Evolutionary conservation across 2,113 vertebrate species (phyloP).

Genomic region (Silurus asotus): DNA sequence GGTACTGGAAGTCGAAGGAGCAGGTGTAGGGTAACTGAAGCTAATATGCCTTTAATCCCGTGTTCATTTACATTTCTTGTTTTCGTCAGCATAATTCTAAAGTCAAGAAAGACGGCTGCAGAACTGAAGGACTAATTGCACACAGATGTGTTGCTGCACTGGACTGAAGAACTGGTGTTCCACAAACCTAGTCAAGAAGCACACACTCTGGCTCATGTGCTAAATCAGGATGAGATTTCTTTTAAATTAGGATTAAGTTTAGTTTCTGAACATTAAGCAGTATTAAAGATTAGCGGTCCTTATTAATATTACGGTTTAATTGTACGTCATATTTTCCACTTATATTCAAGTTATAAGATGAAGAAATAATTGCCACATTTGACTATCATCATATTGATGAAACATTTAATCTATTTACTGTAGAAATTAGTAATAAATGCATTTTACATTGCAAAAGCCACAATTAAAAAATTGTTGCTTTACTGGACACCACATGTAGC

Average conservation of each 20-base stretch:
- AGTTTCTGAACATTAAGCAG: not conserved
- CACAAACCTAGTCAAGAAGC: constrained; percentile 16
- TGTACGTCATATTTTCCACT: not conserved
- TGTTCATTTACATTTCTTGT: constrained; percentile 60
- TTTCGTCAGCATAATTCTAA: constrained; percentile 57
- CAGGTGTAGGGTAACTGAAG: constrained; percentile 55
- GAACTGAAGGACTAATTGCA: constrained; percentile 59
- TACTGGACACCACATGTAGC: not conserved
- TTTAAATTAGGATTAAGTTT: not conserved
- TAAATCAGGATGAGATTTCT: not conserved
- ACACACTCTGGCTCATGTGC: not conserved
- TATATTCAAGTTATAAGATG: not conserved
- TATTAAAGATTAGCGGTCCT: not conserved
- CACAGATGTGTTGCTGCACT: constrained; percentile 59
- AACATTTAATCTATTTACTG: not conserved
- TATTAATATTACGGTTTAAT: not conserved
- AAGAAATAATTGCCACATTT: not conserved
- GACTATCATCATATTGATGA: not conserved
- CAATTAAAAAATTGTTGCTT: not conserved
- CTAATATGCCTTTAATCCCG: constrained; percentile 57
- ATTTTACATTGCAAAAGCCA: not conserved
- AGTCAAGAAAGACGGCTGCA: constrained; percentile 57
- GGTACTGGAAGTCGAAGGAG: constrained; percentile 49
- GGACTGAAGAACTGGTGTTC: constrained; percentile 39
- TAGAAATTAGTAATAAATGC: not conserved